Base-by-base conservation (phyloP, 2,113 vertebrate species). In the Sula dactylatra region DNA sequence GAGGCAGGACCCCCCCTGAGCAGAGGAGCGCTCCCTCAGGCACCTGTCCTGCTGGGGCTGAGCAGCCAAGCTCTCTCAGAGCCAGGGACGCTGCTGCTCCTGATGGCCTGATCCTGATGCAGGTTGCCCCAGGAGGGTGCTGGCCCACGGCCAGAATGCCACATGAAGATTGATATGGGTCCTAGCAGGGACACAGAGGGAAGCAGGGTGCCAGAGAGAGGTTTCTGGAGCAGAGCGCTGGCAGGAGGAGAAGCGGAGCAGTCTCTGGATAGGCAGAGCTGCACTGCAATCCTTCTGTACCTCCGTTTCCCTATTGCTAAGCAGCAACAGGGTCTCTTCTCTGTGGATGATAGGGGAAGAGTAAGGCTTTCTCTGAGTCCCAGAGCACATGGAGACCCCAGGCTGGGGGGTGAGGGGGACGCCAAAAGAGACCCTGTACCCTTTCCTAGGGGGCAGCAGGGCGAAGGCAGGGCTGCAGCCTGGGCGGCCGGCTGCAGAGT, bases 281-380 rank as follows among this genome's bases (percentile, higher is more conserved):
- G 16, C 11, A 1, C 21, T 40, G n/a, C 12, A 16, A 0, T n/a
- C 29, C 7, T 49, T 6, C 24, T 1, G 0, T 49, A 52, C 56
- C 66, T 80, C 2, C 0, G 24, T 73, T 82, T 90, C 67, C 36
- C 44, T 54, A 2, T 25, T 2, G 4, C 24, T 40, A 50, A 65
- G 47, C 38, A 32, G 56, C 18, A 22, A 9, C 11, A 31, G 13
- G 5, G 6, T 64, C 42, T 70, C 27, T 81, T 14, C 44, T 64
- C 20, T n/a, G 32, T 69, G 32, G 22, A 16, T 32, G 20, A 25
- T 2, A 32, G 8, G 7, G 38, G 18, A 47, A 34, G 58, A 77
- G 17, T 14, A 34, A 66, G 74, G 24, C n/a, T n/a, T n/a, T 19
- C 32, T 32, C 31, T 1, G 3, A 61, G 7, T 9, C 16, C n/a